Conservation (phyloP, 2,797 vertebrate species). For the Acanthurus leucopareius region DNA sequence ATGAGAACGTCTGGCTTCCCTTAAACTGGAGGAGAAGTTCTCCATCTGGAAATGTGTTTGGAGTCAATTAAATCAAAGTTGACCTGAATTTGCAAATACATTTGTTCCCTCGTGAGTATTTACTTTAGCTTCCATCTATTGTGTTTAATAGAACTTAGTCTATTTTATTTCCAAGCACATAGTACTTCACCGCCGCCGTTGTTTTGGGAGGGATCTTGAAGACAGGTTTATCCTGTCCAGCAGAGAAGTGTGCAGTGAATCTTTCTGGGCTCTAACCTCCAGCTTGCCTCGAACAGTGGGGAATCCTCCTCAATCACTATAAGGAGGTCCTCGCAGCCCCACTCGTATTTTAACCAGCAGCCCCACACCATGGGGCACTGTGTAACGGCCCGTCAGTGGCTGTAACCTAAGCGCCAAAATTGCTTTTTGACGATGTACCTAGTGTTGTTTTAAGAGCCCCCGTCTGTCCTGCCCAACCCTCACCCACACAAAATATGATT, state of each 20-base stretch:
- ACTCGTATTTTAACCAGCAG: constrained; percentile 90
- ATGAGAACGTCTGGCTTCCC: constrained; percentile 51
- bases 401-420: constrained; percentile 85
- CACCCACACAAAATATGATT: constrained; percentile 81
- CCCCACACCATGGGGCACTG: constrained; percentile 84
- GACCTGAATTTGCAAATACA: constrained; percentile 49
- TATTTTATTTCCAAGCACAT: constrained; percentile 12
- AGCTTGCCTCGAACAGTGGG: constrained; percentile 87
- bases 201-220: constrained; percentile 75
- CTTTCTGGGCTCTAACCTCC: constrained; percentile 83
- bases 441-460: constrained; percentile 87
- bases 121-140: constrained; percentile 45
- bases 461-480: constrained; percentile 65
- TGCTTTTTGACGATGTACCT: constrained; percentile 87
- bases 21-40: constrained; percentile 43
- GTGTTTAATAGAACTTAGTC: constrained; percentile 38
- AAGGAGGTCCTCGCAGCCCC: constrained; percentile 85
- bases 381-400: constrained; percentile 80
- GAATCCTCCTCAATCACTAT: constrained; percentile 91
- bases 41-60: constrained; percentile 74
- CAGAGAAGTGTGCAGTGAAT: constrained; percentile 85
- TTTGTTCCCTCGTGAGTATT: constrained; percentile 52
- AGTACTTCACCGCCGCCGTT: neutral
- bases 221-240: constrained; percentile 88
- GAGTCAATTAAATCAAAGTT: constrained; percentile 65